Base-by-base conservation (phyloP, 2,888 invertebrate genomes). In the Orthosia gothica region DNA sequence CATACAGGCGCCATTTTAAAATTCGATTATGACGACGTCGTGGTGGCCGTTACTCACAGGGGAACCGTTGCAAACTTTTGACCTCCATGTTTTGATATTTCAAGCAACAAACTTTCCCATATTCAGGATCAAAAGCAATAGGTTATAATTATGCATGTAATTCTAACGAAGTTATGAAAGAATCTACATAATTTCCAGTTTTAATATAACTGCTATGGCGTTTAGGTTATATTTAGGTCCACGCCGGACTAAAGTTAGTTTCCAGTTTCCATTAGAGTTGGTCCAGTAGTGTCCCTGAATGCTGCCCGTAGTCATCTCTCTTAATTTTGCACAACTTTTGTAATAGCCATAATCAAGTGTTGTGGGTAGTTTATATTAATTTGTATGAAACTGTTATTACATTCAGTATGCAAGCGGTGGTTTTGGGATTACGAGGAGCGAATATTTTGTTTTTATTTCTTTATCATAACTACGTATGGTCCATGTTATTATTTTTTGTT, bases 241-340 rank as follows among this genome's bases (percentile, higher is more conserved):
- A 75, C 62, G 55, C 49, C 52, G 64, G 49, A 68, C 64, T 68
- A 70, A 87, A 90, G 83, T 89, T 86, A 85, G 88, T 87, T 89
- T 77, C 26, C 76, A 86, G 88, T 86, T 88, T 83, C 76, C 86
- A 90, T 88, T 89, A 88, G 69, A 88, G 88, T 89, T 89, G 70
- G 84, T 69, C 74, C 79, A 62, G 79, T 62, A 80, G 79, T 85
- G 81, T 81, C 76, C 79, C 80, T 59, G 66, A 79, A 83, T 87
- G 72, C 81, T 84, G 70, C 73, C 49, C 74, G 81, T 74, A 82
- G 81, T 81, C 87, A 89, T 89, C 81, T 84, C 84, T 87, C 86
- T 82, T 87, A 86, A 88, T 86, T 85, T 84, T 65, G 68, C 69
- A 62, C 67, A 86, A 87, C 80, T 89, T 87, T 86, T 81, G 75